Evolutionary conservation across 2,113 vertebrate genomes (phyloP).

Genomic region (Pseudolaguvia tuberculata): DNA sequence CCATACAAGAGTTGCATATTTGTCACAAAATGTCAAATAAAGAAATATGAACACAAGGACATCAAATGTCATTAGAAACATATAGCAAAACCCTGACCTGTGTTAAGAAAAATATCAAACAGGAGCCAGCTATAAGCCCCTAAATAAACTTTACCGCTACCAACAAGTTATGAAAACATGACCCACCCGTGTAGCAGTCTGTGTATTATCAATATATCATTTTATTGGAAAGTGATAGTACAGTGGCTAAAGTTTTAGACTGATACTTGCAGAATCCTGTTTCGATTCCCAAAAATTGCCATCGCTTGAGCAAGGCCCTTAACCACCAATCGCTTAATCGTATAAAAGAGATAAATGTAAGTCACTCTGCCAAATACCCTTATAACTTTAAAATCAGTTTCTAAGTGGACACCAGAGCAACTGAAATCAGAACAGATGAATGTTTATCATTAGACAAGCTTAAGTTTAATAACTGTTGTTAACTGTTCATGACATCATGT

Average conservation of each 20-base stretch:
- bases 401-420: not conserved
- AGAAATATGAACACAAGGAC: not conserved
- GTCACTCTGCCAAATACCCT: not conserved
- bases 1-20: not conserved
- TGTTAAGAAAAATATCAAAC: too few relatives aligned
- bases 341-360: too few relatives aligned
- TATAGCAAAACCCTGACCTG: too few relatives aligned
- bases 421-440: not conserved
- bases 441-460: constrained; percentile 1
- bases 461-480: constrained; percentile 26
- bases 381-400: not conserved
- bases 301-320: too few relatives aligned
- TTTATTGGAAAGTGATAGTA: too few relatives aligned
- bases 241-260: too few relatives aligned
- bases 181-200: not conserved
- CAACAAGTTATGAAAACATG: not conserved
- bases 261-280: too few relatives aligned
- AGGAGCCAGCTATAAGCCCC: too few relatives aligned
- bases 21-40: not conserved
- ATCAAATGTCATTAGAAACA: too few relatives aligned
- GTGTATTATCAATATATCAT: not conserved
- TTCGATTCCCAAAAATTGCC: too few relatives aligned
- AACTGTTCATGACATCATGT: constrained; percentile 15
- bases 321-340: too few relatives aligned
- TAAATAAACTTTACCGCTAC: too few relatives aligned